These are phyloP conservation scores for Cuniculus paca DNA, from an alignment of 2,797 vertebrate genomes.

Conservation along the genomic window DNA sequence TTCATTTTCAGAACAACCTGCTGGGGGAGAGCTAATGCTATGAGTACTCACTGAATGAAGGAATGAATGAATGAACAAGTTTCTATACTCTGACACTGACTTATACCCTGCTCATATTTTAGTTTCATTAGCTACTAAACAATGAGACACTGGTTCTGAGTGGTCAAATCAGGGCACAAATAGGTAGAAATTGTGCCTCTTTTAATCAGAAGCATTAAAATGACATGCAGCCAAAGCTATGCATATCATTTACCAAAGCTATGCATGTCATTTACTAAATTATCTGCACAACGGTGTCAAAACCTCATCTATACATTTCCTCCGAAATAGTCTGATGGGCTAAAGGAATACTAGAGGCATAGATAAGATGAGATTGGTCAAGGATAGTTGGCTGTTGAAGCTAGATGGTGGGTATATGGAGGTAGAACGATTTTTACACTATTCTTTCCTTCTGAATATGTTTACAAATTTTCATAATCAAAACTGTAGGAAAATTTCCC, in stretches of 20 bases:
- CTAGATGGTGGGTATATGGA: not conserved
- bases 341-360: not conserved
- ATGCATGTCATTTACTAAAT: slow-evolving; percentile 6
- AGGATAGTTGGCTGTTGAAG: not conserved
- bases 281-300: not conserved
- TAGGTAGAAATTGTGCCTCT: not conserved
- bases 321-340: not conserved
- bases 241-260: slow-evolving; percentile 15
- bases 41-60: not conserved
- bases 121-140: not conserved
- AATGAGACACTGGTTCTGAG: not conserved
- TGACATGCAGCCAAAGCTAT: not conserved
- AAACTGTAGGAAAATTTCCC: not conserved
- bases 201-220: not conserved
- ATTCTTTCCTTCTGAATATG: not conserved
- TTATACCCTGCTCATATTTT: not conserved
- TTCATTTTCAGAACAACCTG: not conserved
- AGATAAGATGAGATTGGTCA: not conserved
- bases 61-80: not conserved
- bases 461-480: not conserved
- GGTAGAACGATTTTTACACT: not conserved
- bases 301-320: not conserved
- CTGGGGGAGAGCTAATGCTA: not conserved
- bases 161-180: not conserved
- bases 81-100: not conserved